Conservation (phyloP, 2,113 vertebrate species). For the Accipiter virgatus region DNA sequence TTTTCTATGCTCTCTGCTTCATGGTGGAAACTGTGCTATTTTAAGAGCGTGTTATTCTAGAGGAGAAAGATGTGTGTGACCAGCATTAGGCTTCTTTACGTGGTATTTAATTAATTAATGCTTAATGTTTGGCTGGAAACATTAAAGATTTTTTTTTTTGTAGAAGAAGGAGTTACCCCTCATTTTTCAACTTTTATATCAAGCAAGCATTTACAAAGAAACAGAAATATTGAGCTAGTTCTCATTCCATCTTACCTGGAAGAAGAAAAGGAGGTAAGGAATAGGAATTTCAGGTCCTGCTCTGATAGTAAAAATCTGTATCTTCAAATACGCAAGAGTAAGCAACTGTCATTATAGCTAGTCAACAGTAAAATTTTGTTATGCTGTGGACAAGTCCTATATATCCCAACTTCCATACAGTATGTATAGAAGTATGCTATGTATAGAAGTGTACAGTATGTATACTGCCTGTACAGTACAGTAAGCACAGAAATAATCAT, state of each 20-base stretch:
- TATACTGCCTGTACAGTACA: not conserved
- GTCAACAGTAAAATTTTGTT: not conserved
- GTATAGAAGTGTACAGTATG: not conserved
- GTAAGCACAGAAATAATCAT: rapidly evolving
- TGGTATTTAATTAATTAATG: not conserved
- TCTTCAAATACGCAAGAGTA: not conserved
- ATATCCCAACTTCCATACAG: not conserved
- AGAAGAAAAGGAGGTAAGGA: not conserved
- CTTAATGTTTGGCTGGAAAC: not conserved
- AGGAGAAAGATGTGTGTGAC: not conserved
- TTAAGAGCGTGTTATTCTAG: not conserved
- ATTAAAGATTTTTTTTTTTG: not conserved
- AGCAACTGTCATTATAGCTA: not conserved
- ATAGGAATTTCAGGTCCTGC: not conserved
- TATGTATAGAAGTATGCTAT: not conserved
- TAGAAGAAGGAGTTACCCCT: not conserved
- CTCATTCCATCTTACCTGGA: not conserved
- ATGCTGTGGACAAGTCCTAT: not conserved
- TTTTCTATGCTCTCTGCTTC: not conserved
- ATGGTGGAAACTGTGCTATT: not conserved
- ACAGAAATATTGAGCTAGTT: not conserved
- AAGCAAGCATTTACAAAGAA: not conserved
- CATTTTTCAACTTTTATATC: not conserved
- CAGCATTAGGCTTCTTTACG: not conserved
- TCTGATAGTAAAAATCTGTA: not conserved